Evolutionary conservation across 1,140 invertebrate genomes (phyloP).

Genomic region (Globodera rostochiensis): DNA sequence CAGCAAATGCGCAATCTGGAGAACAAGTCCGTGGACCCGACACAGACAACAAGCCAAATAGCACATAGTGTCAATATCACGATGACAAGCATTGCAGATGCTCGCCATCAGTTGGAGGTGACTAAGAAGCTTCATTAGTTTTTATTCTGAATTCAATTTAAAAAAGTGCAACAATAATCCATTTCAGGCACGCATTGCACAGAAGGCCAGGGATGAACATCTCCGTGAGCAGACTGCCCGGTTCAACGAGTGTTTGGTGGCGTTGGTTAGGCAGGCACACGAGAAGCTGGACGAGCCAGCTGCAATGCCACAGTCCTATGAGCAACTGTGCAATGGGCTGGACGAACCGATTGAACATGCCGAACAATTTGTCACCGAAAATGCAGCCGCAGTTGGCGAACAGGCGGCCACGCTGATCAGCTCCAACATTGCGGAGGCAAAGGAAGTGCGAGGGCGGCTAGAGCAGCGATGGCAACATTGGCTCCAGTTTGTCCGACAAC

Average conservation of each 20-base stretch:
- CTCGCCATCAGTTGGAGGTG: neutral
- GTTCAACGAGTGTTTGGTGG: slow-evolving; percentile 36
- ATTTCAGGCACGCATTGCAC: no score
- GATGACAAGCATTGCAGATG: neutral
- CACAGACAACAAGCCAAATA: neutral
- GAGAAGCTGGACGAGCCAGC: slow-evolving; percentile 42
- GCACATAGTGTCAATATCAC: no score
- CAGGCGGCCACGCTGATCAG: slow-evolving; percentile 13
- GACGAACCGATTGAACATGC: slow-evolving; percentile 19
- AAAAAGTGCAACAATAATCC: no score
- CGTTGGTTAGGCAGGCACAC: slow-evolving; percentile 43
- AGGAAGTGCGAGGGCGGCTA: slow-evolving; percentile 39
- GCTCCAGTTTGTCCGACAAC: slow-evolving; percentile 46
- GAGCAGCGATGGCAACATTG: slow-evolving; percentile 34
- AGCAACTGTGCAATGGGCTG: slow-evolving; percentile 36
- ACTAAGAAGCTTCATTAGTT: neutral
- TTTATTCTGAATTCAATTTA: no score
- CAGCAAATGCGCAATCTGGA: slow-evolving; percentile 27
- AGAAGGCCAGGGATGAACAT: no score
- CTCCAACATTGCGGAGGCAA: slow-evolving; percentile 27
- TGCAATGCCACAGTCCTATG: slow-evolving; percentile 45
- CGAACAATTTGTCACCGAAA: slow-evolving; percentile 1
- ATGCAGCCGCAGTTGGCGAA: neutral
- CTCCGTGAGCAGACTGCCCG: neutral
- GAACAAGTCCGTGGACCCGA: slow-evolving; percentile 19